Conservation (phyloP, 2,113 vertebrate species). For the Columba janthina region DNA sequence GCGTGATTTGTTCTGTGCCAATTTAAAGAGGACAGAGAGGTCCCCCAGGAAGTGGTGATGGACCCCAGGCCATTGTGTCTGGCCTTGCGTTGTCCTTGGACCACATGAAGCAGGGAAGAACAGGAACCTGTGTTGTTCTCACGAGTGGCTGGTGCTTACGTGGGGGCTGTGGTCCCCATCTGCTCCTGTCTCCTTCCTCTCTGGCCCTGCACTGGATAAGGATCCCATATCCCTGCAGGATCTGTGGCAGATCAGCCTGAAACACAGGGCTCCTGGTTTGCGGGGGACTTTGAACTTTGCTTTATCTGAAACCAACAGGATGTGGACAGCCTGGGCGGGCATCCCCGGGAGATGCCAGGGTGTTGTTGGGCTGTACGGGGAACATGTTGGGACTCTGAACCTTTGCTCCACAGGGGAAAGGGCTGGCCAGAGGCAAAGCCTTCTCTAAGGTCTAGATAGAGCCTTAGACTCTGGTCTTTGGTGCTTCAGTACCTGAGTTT, state of each 20-base stretch:
- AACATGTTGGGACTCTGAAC: not conserved
- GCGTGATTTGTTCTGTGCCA: not conserved
- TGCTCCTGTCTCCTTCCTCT: not conserved
- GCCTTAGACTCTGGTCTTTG: not conserved
- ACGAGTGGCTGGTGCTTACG: not conserved
- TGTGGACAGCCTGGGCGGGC: rapidly evolving
- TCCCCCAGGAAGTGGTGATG: not conserved
- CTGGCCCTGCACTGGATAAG: not conserved
- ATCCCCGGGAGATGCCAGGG: not conserved
- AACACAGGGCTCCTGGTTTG: not conserved
- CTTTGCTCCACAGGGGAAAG: not conserved
- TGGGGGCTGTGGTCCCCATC: not conserved
- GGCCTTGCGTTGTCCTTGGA: not conserved
- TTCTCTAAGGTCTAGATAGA: not conserved
- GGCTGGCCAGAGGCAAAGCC: not conserved
- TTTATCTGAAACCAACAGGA: not conserved
- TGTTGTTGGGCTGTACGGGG: not conserved
- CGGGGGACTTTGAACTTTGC: not conserved
- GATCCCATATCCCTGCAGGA: not conserved
- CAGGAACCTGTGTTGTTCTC: not conserved
- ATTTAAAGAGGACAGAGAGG: not conserved
- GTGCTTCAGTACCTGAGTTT: not conserved
- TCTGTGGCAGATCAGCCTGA: not conserved
- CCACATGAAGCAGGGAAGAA: not conserved
- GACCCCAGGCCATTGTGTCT: not conserved